Evolutionary conservation across 2,888 invertebrate species (phyloP), one percentile per base, ranked within the genome.

Genomic region (Ceriagrion tenellum): DNA sequence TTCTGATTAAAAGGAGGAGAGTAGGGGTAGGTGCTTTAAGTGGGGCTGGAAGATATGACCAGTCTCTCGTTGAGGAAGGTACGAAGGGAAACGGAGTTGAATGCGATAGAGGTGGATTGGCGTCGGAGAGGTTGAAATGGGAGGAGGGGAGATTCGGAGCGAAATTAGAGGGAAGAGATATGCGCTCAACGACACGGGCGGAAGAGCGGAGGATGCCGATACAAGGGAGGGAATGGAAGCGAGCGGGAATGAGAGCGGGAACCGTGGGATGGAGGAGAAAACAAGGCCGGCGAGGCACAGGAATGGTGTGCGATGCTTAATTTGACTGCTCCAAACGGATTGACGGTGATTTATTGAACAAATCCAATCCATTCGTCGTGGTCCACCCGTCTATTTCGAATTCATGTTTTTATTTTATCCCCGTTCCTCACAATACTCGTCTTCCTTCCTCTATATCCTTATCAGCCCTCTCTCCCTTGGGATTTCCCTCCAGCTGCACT

Each of bases 261-360:
- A 40, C 4, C 35, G 35, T 59, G 35, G 35, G 26, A 2, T 59
- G 26, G 16, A n/a, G 93, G 93, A 47, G 47, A 69, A 23, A 47
- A 63, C 30, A 40, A 23, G 91, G 63, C 59, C 40, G 63, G 69
- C 20, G n/a, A n/a, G 35, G 47, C 26, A 93, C n/a, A n/a, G 93
- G 40, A 26, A 63, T 91, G 63, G 91, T 30, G 91, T 74, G 93
- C 56, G 93, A 93, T 47, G 47, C 69, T 69, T 93, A 93, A 93
- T 93, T 93, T 93, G 93, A 93, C 93, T 63, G 69, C 69, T 69
- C 47, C 40, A 69, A 69, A 63, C 47, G 69, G 93, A 93, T 93
- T 47, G 30, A n/a, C 69, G 40, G 35, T 69, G 93, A 93, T 93
- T 69, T 69, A 93, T 63, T 47, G 40, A 69, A 23, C 35, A 81